Conservation (phyloP, 2,113 vertebrate species). For the Spea multiplicata region DNA sequence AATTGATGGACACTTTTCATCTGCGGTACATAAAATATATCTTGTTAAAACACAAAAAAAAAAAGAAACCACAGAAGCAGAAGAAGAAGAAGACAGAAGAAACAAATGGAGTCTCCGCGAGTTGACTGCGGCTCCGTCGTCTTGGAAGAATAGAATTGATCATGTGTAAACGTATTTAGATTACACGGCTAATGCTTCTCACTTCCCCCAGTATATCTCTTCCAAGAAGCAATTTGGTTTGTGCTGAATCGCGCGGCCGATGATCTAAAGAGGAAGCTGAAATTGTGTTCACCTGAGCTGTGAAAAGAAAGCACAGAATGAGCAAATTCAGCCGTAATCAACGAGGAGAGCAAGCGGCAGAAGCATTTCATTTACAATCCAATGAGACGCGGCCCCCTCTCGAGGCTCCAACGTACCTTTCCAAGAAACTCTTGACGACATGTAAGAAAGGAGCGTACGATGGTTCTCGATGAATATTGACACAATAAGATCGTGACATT, state of each 20-base stretch:
- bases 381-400: not conserved
- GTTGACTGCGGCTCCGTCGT: no score
- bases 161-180: constrained; percentile 24
- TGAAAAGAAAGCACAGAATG: not conserved
- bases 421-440: not conserved
- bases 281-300: not conserved
- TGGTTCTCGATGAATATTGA: not conserved
- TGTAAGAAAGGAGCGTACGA: no score
- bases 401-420: constrained; percentile 6
- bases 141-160: constrained; percentile 25
- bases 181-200: not conserved
- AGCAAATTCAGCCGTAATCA: constrained; percentile 10
- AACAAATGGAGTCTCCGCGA: no score
- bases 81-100: not conserved
- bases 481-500: not conserved
- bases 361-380: constrained; percentile 20
- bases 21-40: no score
- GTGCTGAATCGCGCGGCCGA: not conserved
- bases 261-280: not conserved
- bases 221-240: constrained; percentile 3
- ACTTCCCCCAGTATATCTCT: not conserved
- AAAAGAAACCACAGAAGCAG: not conserved
- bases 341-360: not conserved
- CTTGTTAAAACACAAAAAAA: not conserved
- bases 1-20: no score